These are phyloP conservation scores for Stenopsyche tienmushanensis DNA, from an alignment of 1,140 invertebrate genomes.

Conservation along the genomic window DNA sequence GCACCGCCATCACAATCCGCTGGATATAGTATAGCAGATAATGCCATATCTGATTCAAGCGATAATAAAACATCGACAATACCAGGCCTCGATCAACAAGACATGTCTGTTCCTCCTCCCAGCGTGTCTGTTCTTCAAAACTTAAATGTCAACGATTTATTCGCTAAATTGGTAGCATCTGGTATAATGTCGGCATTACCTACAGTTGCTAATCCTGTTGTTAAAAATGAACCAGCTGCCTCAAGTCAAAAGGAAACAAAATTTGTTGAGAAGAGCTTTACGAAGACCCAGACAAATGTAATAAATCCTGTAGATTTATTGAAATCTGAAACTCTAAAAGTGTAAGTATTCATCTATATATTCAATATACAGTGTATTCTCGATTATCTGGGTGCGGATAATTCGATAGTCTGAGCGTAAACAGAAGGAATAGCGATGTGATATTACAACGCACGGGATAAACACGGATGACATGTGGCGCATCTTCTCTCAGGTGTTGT, in stretches of 20 bases:
- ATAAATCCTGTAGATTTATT: slow-evolving; percentile 65
- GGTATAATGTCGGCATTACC: slow-evolving; percentile 70
- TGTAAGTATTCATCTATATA: slow-evolving; percentile 57
- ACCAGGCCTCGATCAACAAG: slow-evolving; percentile 46
- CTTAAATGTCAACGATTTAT: slow-evolving; percentile 78
- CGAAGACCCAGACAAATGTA: slow-evolving; percentile 40
- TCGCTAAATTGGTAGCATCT: slow-evolving; percentile 78
- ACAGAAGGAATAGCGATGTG: no score
- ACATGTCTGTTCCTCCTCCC: slow-evolving; percentile 44
- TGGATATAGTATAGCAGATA: slow-evolving; percentile 54
- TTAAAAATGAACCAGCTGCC: neutral
- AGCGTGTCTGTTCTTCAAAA: slow-evolving; percentile 45
- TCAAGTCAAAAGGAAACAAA: slow-evolving; percentile 1
- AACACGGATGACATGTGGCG: no score
- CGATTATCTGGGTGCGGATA: no score
- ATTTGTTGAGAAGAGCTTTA: slow-evolving; percentile 1
- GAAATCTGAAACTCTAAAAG: slow-evolving; percentile 73
- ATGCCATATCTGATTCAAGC: no score
- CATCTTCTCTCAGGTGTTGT: no score
- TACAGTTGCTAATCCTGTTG: slow-evolving; percentile 35
- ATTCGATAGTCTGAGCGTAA: no score
- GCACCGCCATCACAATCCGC: slow-evolving; percentile 57
- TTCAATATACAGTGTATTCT: no score
- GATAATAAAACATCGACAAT: slow-evolving; percentile 42
- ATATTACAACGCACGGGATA: no score